Base-by-base conservation (phyloP, 2,888 invertebrate genomes). In the Anoplius nigerrimus region DNA sequence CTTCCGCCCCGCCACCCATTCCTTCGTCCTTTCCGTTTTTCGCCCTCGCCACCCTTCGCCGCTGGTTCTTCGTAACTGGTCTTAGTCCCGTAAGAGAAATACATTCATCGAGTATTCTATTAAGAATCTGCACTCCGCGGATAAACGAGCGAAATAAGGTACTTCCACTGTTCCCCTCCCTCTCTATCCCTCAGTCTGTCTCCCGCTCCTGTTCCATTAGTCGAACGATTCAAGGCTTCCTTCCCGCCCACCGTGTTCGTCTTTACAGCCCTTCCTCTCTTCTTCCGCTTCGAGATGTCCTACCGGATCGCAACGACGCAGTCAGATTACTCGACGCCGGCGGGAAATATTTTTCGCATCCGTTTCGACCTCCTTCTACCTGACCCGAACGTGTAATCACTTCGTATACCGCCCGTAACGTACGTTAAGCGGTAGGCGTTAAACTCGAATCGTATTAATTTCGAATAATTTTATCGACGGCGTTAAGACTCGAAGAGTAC, bases 31-130 rank as follows among this genome's bases (percentile, higher is more conserved):
- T 62, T 66, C 54, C 58, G 69, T 67, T 68, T 54, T 68, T 66
- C 73, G n/a, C 55, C 27, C 24, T 15, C 21, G 16, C 52, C 59
- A 46, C 56, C 55, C 62, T 43, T 42, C 57, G 62, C 66, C 66
- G 62, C 64, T 11, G 34, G 34, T 34, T 34, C 34, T 34, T 34
- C 69, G 74, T 79, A 80, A 80, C 79, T 71, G 74, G 79, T 76
- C 80, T 76, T 76, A 80, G 80, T 78, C 78, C 76, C 84, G 83
- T 78, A 82, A 83, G 82, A 81, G 84, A 84, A 84, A 84, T 84
- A 84, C 83, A 84, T 84, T 85, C 84, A 84, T 84, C 83, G 85
- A 82, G 84, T 83, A 84, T 84, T 84, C 85, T 85, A 84, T 84
- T 84, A 85, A 84, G 84, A 83, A 82, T 84, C 79, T 82, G 81